phyloP scores from a whole-genome alignment of 2,113 vertebrate genomes.

The Perca flavescens region DNA sequence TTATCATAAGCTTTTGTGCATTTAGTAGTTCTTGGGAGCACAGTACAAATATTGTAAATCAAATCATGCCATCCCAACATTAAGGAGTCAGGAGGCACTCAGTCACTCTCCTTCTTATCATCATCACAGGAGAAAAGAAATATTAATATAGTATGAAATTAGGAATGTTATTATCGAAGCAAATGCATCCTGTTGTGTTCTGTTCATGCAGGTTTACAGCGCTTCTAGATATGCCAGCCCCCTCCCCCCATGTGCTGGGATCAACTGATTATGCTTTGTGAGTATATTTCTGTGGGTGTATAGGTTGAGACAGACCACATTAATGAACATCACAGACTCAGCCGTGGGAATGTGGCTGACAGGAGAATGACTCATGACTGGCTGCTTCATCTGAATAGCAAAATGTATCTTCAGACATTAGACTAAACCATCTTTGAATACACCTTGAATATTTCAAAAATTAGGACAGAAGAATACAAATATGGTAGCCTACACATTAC shows the following conservation, averaged over 20 bases:
- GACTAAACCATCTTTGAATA: not conserved
- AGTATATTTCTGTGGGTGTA: slow-evolving; percentile 48
- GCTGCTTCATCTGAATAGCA: slow-evolving; percentile 7
- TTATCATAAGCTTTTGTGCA: not conserved
- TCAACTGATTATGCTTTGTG: slow-evolving; percentile 41
- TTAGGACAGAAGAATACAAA: not conserved
- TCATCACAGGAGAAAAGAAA: not conserved
- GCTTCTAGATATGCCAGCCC: slow-evolving; percentile 4
- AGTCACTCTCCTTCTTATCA: not conserved
- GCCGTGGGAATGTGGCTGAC: slow-evolving; percentile 35
- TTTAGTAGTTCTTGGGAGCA: not conserved
- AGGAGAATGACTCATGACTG: slow-evolving; percentile 42
- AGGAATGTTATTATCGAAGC: not conserved
- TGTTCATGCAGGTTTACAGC: slow-evolving; percentile 8
- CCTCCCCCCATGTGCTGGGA: slow-evolving; percentile 20
- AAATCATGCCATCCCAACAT: slow-evolving; percentile 15
- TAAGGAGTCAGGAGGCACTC: not conserved
- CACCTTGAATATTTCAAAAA: not conserved
- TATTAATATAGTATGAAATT: not conserved
- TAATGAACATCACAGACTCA: slow-evolving; percentile 46
- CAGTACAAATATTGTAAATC: slow-evolving; percentile 7
- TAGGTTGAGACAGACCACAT: slow-evolving; percentile 38
- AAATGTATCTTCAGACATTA: not conserved
- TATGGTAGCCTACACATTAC: not conserved
- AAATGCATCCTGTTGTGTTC: not conserved